phyloP scores from a whole-genome alignment of 2,888 invertebrate species.

The Labia minor region DNA sequence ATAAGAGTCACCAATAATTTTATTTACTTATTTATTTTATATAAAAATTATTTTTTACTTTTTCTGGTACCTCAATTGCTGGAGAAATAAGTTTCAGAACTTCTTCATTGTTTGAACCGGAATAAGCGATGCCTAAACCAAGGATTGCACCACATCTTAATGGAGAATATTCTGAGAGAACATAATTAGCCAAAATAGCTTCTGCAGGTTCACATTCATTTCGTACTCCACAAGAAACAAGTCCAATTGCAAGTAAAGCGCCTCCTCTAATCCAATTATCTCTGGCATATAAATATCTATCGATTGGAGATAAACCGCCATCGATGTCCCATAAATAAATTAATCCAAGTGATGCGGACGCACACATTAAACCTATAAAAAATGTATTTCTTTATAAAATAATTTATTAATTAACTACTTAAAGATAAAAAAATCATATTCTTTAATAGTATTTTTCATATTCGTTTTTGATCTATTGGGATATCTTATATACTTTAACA shows the following conservation, averaged over 20 bases:
- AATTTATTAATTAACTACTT: not conserved
- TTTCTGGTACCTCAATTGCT: slow-evolving; percentile 49
- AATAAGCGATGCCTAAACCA: slow-evolving; percentile 86
- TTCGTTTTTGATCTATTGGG: too few species aligned
- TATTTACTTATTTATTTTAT: too few species aligned
- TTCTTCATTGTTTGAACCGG: slow-evolving; percentile 87
- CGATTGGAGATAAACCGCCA: slow-evolving; percentile 93
- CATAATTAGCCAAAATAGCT: slow-evolving; percentile 89
- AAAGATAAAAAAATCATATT: slow-evolving; percentile 14
- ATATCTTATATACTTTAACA: too few species aligned
- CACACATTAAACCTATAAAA: slow-evolving; percentile 74
- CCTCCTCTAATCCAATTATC: slow-evolving; percentile 95
- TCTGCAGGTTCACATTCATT: slow-evolving; percentile 98
- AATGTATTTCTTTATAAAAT: too few species aligned
- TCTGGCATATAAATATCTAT: slow-evolving; percentile 90
- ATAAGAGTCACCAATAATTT: too few species aligned
- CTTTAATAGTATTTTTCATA: slow-evolving; percentile 18
- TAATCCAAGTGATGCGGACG: slow-evolving; percentile 91
- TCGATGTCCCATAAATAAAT: slow-evolving; percentile 98
- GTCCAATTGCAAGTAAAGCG: slow-evolving; percentile 88
- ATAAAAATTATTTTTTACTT: too few species aligned
- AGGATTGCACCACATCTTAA: slow-evolving; percentile 78
- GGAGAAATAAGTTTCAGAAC: slow-evolving; percentile 73
- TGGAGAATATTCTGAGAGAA: slow-evolving; percentile 68
- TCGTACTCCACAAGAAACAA: slow-evolving; percentile 92